Conservation (phyloP, 2,888 invertebrate species). For the Drosophila pseudotakahashii region DNA sequence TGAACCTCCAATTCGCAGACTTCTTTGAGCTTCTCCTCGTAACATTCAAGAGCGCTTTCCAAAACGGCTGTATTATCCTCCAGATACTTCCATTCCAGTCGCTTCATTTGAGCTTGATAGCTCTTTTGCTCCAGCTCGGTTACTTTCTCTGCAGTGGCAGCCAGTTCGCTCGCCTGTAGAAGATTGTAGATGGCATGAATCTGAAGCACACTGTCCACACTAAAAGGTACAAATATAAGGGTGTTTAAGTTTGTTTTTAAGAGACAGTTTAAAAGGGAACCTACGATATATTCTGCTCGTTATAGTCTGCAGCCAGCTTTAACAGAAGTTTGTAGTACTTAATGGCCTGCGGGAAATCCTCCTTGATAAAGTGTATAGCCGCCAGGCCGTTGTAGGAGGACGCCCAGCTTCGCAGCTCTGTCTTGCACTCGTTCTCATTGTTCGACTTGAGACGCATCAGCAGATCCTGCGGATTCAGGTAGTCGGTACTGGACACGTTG, state of each 20-base stretch:
- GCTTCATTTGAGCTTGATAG: slow-evolving; percentile 83
- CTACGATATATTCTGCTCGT: slow-evolving; percentile 71
- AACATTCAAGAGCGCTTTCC: slow-evolving; percentile 55
- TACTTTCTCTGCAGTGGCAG: slow-evolving; percentile 10
- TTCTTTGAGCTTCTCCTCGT: slow-evolving; percentile 40
- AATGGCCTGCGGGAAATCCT: slow-evolving; percentile 86
- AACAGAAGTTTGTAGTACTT: slow-evolving; percentile 87
- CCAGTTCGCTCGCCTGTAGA: slow-evolving; percentile 84
- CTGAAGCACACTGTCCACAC: slow-evolving; percentile 87
- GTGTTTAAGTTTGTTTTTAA: neutral
- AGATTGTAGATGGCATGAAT: slow-evolving; percentile 89
- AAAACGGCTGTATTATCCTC: slow-evolving; percentile 71
- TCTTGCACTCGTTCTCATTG: slow-evolving; percentile 87
- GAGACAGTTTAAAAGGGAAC: slow-evolving; percentile 3
- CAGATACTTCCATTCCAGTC: slow-evolving; percentile 87
- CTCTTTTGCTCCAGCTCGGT: slow-evolving; percentile 1
- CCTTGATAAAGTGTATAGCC: slow-evolving; percentile 86
- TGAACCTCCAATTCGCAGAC: slow-evolving; percentile 15
- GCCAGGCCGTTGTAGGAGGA: slow-evolving; percentile 89
- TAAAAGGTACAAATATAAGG: slow-evolving; percentile 30
- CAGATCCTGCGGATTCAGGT: slow-evolving; percentile 88
- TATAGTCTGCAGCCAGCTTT: slow-evolving; percentile 83
- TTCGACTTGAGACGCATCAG: slow-evolving; percentile 88
- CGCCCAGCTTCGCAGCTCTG: slow-evolving; percentile 87
- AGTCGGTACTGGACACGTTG: slow-evolving; percentile 76